Evolutionary conservation across 2,113 vertebrate genomes (phyloP).

Genomic region (Nanger granti): DNA sequence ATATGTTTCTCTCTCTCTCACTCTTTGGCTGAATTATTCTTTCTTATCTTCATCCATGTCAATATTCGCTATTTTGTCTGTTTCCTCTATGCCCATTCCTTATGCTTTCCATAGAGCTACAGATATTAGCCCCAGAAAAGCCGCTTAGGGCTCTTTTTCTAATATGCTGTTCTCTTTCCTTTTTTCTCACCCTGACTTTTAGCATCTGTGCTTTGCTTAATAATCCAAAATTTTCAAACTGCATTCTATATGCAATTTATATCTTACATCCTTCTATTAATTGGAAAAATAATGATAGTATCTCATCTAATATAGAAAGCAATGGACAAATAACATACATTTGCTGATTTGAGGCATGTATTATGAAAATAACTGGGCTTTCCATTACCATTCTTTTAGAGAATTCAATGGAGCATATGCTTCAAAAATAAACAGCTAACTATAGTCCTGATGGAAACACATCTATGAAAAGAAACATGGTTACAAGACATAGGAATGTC

Average conservation of each 20-base stretch:
- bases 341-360: not conserved
- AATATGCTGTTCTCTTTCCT: not conserved
- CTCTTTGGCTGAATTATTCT: not conserved
- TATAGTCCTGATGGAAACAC: not conserved
- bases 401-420: not conserved
- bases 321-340: not conserved
- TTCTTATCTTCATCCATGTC: not conserved
- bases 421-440: not conserved
- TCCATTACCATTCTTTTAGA: not conserved
- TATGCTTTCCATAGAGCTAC: not conserved
- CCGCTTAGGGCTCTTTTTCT: not conserved
- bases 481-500: not conserved
- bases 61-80: not conserved
- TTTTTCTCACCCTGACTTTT: not conserved
- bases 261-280: not conserved
- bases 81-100: not conserved
- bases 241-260: not conserved
- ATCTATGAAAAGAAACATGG: not conserved
- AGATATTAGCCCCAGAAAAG: not conserved
- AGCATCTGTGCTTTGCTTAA: not conserved
- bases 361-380: not conserved
- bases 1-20: not conserved
- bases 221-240: not conserved
- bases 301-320: not conserved
- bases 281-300: not conserved